These are phyloP conservation scores for Mohoua ochrocephala DNA, from an alignment of 2,113 vertebrate genomes.

Conservation along the genomic window DNA sequence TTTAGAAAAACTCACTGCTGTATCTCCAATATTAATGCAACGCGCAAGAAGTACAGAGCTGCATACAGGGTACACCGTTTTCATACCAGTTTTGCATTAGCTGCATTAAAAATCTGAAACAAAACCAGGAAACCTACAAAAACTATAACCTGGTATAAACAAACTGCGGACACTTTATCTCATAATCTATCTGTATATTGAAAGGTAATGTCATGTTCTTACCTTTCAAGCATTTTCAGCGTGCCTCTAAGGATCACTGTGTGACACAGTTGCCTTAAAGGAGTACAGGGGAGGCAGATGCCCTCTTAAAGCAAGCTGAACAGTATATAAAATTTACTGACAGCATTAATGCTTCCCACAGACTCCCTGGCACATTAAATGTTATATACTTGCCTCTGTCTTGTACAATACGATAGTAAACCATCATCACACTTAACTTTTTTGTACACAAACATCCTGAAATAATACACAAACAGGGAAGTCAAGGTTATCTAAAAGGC, in stretches of 20 bases:
- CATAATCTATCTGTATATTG: neutral
- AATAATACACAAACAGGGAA: neutral
- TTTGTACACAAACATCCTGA: neutral
- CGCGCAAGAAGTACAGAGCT: neutral
- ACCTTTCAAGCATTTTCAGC: neutral
- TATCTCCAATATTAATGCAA: neutral
- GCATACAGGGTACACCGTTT: neutral
- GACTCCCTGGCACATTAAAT: slow-evolving; percentile 8
- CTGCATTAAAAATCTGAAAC: neutral
- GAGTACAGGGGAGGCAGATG: neutral
- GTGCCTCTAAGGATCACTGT: neutral
- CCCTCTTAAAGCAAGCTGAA: neutral
- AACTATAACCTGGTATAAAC: neutral
- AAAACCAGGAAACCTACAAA: neutral
- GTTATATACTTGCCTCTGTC: neutral
- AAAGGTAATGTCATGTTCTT: neutral
- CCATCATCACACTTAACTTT: neutral
- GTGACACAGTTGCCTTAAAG: neutral
- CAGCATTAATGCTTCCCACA: neutral
- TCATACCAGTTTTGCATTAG: neutral
- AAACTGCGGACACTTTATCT: neutral
- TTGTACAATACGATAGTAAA: slow-evolving; percentile 2
- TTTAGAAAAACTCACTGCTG: neutral
- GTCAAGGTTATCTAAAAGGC: neutral
- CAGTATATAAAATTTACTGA: neutral